Evolutionary conservation across 2,797 vertebrate species (phyloP).

Genomic region (Acanthurus tractus): DNA sequence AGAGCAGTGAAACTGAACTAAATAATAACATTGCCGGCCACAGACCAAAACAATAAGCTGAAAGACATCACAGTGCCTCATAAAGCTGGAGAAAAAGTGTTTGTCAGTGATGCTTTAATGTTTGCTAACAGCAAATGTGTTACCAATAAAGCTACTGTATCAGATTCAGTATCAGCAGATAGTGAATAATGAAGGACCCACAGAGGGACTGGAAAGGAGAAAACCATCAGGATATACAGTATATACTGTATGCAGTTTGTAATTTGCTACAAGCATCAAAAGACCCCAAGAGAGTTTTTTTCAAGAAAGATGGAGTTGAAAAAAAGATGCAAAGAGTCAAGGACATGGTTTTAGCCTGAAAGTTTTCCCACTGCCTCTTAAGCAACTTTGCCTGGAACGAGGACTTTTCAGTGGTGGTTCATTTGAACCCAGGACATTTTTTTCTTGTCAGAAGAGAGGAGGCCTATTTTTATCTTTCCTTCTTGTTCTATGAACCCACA

Average conservation of each 20-base stretch:
- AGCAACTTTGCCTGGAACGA: conserved; percentile 41
- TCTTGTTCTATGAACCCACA: conserved; percentile 56
- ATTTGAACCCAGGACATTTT: conserved; percentile 70
- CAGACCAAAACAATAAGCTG: not conserved
- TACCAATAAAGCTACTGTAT: not conserved
- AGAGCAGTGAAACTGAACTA: not conserved
- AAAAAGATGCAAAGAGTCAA: conserved; percentile 36
- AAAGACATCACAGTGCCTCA: not conserved
- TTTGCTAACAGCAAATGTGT: not conserved
- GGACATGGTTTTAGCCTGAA: conserved; percentile 31
- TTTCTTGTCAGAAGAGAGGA: conserved; percentile 68
- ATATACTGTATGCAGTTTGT: not conserved
- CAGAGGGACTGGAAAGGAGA: not conserved
- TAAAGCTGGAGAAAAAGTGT: too few relatives aligned
- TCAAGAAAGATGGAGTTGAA: not conserved
- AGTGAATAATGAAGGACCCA: not conserved
- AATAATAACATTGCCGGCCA: not conserved
- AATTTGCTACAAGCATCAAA: not conserved
- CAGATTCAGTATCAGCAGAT: not conserved
- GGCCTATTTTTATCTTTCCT: conserved; percentile 68
- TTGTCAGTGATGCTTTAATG: too few relatives aligned
- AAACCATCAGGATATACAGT: not conserved
- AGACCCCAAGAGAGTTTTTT: conserved; percentile 1
- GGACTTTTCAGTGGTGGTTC: conserved; percentile 51
- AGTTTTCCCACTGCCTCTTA: conserved; percentile 43